A percentile compares a stretch with the other conserved stretches of the same genome.
phyloP scores from a whole-genome alignment of 2,113 vertebrate genomes.

The Callopanchax toddi region DNA sequence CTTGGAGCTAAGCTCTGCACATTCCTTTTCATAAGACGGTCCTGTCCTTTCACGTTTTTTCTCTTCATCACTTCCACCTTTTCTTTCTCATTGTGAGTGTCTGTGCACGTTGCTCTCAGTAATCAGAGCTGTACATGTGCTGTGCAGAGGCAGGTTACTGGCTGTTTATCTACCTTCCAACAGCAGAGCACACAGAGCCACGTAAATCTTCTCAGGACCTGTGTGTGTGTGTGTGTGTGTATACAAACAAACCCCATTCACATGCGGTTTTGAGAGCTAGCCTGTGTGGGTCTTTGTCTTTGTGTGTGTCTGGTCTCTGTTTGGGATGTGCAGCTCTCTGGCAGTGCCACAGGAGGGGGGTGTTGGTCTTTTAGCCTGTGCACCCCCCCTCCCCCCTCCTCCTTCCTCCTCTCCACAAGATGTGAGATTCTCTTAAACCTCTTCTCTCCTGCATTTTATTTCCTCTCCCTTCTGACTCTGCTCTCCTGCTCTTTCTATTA shows the following conservation, averaged over 20 bases:
- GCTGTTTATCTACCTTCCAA: conserved; percentile 66
- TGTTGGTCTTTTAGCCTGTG: conserved; percentile 66
- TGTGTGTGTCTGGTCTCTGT: background rate
- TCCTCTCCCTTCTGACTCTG: background rate
- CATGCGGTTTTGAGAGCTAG: conserved; percentile 7
- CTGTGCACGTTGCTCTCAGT: conserved; percentile 55
- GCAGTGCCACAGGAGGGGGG: conserved; percentile 77
- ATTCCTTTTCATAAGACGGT: conserved; percentile 20
- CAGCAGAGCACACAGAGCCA: conserved; percentile 50
- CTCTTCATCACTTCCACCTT: conserved; percentile 8
- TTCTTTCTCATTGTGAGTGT: conserved; percentile 45
- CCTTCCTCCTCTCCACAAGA: conserved; percentile 41
- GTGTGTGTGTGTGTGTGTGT: background rate
- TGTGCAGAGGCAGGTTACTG: conserved; percentile 23
- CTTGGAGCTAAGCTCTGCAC: conserved; percentile 25
- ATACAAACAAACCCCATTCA: background rate
- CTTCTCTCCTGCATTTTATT: conserved; percentile 5
- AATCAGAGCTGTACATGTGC: conserved; percentile 60
- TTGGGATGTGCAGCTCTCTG: conserved; percentile 68
- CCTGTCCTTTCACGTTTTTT: conserved; percentile 25
- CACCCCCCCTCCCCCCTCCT: conserved; percentile 37
- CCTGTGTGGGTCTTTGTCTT: conserved; percentile 1
- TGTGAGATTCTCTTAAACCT: conserved; percentile 35
- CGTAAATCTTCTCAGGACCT: conserved; percentile 27
- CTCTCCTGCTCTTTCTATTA: background rate